Base-by-base conservation (phyloP, 1,140 invertebrate genomes). In the Hyposmocoma kahamanoa region DNA sequence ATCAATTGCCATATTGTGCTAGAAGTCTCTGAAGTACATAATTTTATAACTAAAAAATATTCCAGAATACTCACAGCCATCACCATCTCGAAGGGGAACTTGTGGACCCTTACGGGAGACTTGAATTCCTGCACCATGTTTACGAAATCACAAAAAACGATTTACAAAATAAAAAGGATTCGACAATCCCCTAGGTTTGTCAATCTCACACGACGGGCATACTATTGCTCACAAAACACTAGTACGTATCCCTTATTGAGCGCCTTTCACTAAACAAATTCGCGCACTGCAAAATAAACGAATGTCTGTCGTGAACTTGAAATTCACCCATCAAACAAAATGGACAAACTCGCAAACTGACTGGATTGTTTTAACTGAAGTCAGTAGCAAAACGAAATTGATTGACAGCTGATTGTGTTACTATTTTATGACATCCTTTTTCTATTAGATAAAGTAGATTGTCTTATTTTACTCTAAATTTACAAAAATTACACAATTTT, bases 61-160 rank as follows among this genome's bases (percentile, higher is more conserved):
- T n/a, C n/a, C n/a, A n/a, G n/a, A 47, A 13, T 70, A 94, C 95
- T 91, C 88, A 97, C 97, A 88, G 93, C 93, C 97, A 98, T 98
- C 44, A 98, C 95, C 68, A 98, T 90, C 84, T 98, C 96, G 84
- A 99, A 99, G 22, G 97, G 95, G 84, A 96, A 94, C 87, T 98
- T 98, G 88, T 98, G 98, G 47, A 98, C 95, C 88, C 97, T 91
- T 3, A 98, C 94, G 57, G 97, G 96, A 50, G 95, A 97, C 74
- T 97, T 94, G 86, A 98, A 99, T 79, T 97, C 96, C 87, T 98
- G 97, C 66, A 98, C 97, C 97, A 99, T 99, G 82, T 73, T 88
- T 64, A 59, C 56, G 32, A 53, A 62, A 56, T 65, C 49, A 50
- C 39, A 62, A 47, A 42, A 56, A 50, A 54, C 42, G 46, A 53